phyloP scores from a whole-genome alignment of 2,113 vertebrate genomes.

The Strix uralensis region DNA sequence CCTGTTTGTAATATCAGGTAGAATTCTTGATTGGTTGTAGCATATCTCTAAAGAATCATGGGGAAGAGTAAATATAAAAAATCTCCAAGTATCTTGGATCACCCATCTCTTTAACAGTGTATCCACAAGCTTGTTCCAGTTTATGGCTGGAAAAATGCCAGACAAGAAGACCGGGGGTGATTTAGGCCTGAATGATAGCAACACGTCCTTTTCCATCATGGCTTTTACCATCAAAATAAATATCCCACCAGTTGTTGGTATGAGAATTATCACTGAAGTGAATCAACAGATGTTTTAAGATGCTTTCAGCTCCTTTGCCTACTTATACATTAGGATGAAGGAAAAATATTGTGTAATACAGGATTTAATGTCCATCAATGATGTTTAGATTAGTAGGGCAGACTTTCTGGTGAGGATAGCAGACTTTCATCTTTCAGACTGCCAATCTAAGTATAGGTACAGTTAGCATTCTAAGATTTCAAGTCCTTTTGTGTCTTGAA shows the following conservation, averaged over 20 bases:
- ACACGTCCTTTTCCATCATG: neutral
- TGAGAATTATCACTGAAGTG: neutral
- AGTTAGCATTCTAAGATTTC: neutral
- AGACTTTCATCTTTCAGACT: neutral
- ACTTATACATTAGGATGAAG: neutral
- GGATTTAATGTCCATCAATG: neutral
- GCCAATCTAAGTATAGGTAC: neutral
- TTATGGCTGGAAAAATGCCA: neutral
- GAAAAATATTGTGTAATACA: neutral
- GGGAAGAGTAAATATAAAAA: neutral
- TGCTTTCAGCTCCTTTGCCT: neutral
- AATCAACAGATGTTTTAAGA: neutral
- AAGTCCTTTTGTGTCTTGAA: neutral
- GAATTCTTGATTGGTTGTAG: neutral
- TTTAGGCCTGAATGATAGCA: neutral
- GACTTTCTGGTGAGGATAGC: neutral
- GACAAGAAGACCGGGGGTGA: neutral
- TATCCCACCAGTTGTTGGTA: neutral
- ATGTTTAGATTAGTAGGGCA: neutral
- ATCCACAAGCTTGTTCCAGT: neutral
- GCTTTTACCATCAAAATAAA: neutral
- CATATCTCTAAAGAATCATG: neutral
- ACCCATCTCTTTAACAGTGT: neutral
- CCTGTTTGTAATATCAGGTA: neutral
- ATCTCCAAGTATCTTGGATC: neutral